Conservation (phyloP, 2,888 invertebrate species). For the Acanthosoma haemorrhoidale region DNA sequence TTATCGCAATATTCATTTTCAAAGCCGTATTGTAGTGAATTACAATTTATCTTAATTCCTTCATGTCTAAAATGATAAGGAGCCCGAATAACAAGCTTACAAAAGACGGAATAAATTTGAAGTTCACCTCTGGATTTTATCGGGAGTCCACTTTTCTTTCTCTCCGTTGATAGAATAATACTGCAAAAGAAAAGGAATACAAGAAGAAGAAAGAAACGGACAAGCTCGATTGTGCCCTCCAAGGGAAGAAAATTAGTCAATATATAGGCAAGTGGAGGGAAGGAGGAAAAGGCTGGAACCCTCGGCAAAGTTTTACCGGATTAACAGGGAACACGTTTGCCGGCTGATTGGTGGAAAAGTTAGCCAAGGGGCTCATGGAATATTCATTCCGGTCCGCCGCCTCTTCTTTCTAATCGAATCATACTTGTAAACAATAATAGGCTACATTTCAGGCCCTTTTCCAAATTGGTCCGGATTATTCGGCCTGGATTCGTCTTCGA, state of each 20-base stretch:
- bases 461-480: neutral
- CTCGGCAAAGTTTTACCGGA: neutral
- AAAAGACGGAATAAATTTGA: neutral
- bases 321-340: slow-evolving; percentile 7
- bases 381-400: neutral
- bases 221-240: neutral
- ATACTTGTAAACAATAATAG: slow-evolving; percentile 17
- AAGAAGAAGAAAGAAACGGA: neutral
- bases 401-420: neutral
- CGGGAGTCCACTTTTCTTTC: neutral
- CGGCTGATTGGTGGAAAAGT: slow-evolving; percentile 16
- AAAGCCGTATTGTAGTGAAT: too few relatives aligned
- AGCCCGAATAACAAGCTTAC: neutral
- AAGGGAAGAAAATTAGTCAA: neutral
- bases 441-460: neutral
- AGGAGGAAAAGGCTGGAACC: neutral
- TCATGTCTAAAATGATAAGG: too few relatives aligned
- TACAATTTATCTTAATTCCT: too few relatives aligned
- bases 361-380: neutral
- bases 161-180: neutral
- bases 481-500: too few relatives aligned
- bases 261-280: neutral
- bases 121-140: neutral
- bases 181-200: neutral
- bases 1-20: too few relatives aligned